A percentile compares a stretch with the other conserved stretches of the same genome.
Conservation (phyloP, 1,140 invertebrate species). For the Drosophila sp. region DNA sequence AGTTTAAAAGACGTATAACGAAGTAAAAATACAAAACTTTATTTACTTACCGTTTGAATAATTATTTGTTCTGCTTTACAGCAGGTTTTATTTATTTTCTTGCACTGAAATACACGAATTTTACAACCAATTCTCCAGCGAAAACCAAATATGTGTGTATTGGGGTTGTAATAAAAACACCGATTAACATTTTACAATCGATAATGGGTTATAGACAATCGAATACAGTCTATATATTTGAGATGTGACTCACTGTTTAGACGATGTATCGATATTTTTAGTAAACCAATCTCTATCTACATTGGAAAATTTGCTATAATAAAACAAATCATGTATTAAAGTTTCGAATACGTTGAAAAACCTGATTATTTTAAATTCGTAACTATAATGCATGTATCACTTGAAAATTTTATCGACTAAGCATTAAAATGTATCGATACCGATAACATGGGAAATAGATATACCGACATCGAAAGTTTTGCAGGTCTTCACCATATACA, state of each 20-base stretch:
- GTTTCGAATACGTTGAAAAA: too few relatives aligned
- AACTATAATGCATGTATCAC: too few relatives aligned
- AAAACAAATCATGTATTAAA: too few relatives aligned
- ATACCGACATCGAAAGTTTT: neutral
- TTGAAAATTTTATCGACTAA: neutral
- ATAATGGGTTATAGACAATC: too few relatives aligned
- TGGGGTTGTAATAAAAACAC: too few relatives aligned
- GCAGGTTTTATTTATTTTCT: constrained; percentile 63
- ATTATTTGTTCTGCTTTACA: constrained; percentile 58
- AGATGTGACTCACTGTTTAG: too few relatives aligned
- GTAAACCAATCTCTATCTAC: too few relatives aligned
- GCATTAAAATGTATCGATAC: neutral
- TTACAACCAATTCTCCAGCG: constrained; percentile 45
- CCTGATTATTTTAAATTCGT: too few relatives aligned
- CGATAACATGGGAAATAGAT: neutral
- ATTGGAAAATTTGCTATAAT: too few relatives aligned
- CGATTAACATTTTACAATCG: too few relatives aligned
- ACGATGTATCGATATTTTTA: too few relatives aligned
- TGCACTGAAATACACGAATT: constrained; percentile 48
- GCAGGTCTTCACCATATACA: constrained; percentile 11
- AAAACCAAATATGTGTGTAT: constrained; percentile 57
- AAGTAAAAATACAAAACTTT: neutral
- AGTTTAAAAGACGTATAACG: neutral
- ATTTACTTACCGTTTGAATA: constrained; percentile 64
- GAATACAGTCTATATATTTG: too few relatives aligned